A percentile compares a stretch with the other conserved stretches of the same genome.
Evolutionary conservation across 1,140 invertebrate genomes (phyloP).

Genomic region (Lordiphosa mommai): DNA sequence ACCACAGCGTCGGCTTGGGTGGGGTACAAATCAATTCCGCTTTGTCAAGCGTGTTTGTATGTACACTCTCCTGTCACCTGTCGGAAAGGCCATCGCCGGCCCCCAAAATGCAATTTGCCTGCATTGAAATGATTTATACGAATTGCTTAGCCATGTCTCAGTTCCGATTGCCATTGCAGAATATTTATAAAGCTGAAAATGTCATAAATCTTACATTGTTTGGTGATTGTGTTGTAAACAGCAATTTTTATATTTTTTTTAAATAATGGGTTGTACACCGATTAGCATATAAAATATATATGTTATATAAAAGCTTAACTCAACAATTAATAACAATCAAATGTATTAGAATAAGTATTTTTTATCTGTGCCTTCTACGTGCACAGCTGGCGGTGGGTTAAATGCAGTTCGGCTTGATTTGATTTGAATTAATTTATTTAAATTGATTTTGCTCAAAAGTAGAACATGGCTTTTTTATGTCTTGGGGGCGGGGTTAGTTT

Average conservation of each 20-base stretch:
- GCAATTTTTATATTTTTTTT: not conserved
- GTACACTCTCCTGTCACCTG: slow-evolving; percentile 22
- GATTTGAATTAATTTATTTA: too few relatives aligned
- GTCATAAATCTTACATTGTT: slow-evolving; percentile 13
- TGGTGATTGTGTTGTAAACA: not conserved
- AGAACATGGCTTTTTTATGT: too few relatives aligned
- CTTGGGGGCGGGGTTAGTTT: too few relatives aligned
- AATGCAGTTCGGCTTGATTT: not conserved
- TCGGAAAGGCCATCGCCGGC: slow-evolving; percentile 32
- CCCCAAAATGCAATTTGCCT: slow-evolving; percentile 1
- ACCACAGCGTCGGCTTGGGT: not conserved
- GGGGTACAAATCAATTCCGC: slow-evolving; percentile 50
- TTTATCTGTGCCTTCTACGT: too few relatives aligned
- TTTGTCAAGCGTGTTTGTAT: slow-evolving; percentile 27
- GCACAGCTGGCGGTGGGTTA: too few relatives aligned
- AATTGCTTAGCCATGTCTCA: too few relatives aligned
- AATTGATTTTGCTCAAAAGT: too few relatives aligned
- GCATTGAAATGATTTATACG: slow-evolving; percentile 48
- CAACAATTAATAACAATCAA: slow-evolving; percentile 3
- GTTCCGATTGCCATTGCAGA: not conserved
- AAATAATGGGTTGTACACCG: slow-evolving; percentile 1
- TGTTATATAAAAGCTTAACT: not conserved
- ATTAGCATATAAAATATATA: slow-evolving; percentile 22
- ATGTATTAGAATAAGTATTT: not conserved
- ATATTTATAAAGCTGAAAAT: not conserved